phyloP scores from a whole-genome alignment of 2,797 vertebrate genomes.

The Yasuhikotakia modesta region DNA sequence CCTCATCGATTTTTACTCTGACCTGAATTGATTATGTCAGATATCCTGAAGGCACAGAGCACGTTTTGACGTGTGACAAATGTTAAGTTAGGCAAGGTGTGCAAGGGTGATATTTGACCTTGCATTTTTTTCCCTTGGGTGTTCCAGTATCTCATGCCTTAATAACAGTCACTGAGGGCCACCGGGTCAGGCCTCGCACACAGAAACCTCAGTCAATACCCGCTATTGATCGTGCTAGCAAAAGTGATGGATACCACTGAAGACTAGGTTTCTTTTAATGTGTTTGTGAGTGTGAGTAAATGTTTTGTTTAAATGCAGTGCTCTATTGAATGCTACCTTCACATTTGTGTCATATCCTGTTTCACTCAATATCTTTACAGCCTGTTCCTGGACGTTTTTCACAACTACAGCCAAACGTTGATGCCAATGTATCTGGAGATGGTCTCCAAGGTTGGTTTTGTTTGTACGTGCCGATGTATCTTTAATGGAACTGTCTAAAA shows the following conservation, averaged over 20 bases:
- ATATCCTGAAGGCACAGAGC: constrained; percentile 12
- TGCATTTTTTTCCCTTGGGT: not conserved
- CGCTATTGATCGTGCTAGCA: constrained; percentile 17
- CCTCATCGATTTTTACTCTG: constrained; percentile 6
- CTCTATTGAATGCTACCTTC: not conserved
- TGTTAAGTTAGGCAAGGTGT: constrained; percentile 11
- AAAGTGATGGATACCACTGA: not conserved
- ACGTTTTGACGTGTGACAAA: constrained; percentile 3
- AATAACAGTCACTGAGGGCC: constrained; percentile 12
- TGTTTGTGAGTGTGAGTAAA: constrained; percentile 5
- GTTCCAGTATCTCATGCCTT: not conserved
- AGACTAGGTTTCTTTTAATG: not conserved
- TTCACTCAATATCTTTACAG: constrained; percentile 66
- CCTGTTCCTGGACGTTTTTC: constrained; percentile 97
- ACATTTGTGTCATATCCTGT: constrained; percentile 23
- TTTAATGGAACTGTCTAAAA: not conserved
- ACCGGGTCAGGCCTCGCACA: not conserved
- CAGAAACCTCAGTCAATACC: not conserved
- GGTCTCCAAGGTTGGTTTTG: constrained; percentile 84
- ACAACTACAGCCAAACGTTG: constrained; percentile 93
- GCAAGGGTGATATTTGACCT: constrained; percentile 23
- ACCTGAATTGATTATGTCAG: constrained; percentile 29
- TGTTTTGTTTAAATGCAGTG: constrained; percentile 27
- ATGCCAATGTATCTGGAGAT: constrained; percentile 93
- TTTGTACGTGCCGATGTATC: no score